Conservation (phyloP, 2,888 invertebrate genomes). For the Erebia aethiops region DNA sequence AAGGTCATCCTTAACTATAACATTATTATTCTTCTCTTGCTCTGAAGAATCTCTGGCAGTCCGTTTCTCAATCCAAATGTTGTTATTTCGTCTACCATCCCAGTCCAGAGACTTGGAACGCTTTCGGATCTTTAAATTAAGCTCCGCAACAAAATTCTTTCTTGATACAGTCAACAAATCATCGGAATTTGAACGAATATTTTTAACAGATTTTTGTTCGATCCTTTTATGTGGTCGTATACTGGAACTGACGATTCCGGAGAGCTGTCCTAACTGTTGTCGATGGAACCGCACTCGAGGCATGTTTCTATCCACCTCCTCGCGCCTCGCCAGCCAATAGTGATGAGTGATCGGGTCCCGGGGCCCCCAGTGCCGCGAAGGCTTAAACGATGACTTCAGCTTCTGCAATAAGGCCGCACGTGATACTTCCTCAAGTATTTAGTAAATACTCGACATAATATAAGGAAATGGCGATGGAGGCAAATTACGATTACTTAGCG, state of each 20-base stretch:
- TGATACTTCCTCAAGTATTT: slow-evolving; percentile 32
- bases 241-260: slow-evolving; percentile 52
- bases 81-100: slow-evolving; percentile 32
- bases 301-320: slow-evolving; percentile 50
- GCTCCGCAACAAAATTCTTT: slow-evolving; percentile 49
- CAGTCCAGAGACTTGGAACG: slow-evolving; percentile 65
- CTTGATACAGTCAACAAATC: slow-evolving; percentile 64
- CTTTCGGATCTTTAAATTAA: slow-evolving; percentile 42
- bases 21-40: slow-evolving; percentile 34
- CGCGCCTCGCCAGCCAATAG: slow-evolving; percentile 69
- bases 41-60: slow-evolving; percentile 35
- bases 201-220: slow-evolving; percentile 40
- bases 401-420: slow-evolving; percentile 60
- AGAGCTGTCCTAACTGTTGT: slow-evolving; percentile 60
- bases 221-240: slow-evolving; percentile 34
- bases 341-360: slow-evolving; percentile 74
- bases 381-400: slow-evolving; percentile 66
- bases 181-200: slow-evolving; percentile 65
- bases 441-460: slow-evolving; percentile 3
- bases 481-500: slow-evolving; percentile 28
- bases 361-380: slow-evolving; percentile 75
- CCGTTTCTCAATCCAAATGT: neutral
- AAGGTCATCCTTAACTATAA: slow-evolving; percentile 25
- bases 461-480: slow-evolving; percentile 29
- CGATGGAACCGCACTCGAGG: slow-evolving; percentile 50